Percentiles rank a stretch among this genome's conserved stretches.
Evolutionary conservation across 2,797 vertebrate genomes (phyloP).

Genomic region (Glyptemys insculpta): DNA sequence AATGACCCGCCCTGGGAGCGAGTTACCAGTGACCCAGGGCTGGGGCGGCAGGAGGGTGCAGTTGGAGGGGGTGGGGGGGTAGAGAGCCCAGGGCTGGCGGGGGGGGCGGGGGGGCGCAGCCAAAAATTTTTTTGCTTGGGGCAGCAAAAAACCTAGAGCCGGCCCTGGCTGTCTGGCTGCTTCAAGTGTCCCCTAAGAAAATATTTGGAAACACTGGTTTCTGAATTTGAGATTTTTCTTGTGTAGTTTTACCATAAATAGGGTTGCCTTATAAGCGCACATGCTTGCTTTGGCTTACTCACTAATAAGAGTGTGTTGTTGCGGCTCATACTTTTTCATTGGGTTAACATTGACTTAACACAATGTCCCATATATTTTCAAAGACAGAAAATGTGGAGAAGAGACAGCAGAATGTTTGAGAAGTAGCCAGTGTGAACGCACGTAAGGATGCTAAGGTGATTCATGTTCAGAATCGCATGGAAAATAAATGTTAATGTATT

Average conservation of each 20-base stretch:
- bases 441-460: too few relatives aligned
- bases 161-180: background rate
- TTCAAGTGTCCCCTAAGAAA: background rate
- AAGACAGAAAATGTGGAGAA: background rate
- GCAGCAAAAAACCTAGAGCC: too few relatives aligned
- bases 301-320: background rate
- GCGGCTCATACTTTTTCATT: background rate
- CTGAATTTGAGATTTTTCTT: background rate
- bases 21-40: too few relatives aligned
- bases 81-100: too few relatives aligned
- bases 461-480: too few relatives aligned
- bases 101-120: too few relatives aligned
- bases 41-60: too few relatives aligned
- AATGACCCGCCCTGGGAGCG: too few relatives aligned
- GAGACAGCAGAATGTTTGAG: background rate
- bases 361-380: background rate
- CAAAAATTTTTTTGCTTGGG: too few relatives aligned
- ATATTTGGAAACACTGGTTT: background rate
- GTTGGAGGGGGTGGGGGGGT: too few relatives aligned
- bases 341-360: background rate
- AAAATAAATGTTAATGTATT: too few relatives aligned
- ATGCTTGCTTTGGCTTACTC: background rate
- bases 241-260: background rate
- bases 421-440: too few relatives aligned
- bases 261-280: background rate